A percentile compares a stretch with the other conserved stretches of the same genome.
These are phyloP conservation scores for Sapayoa aenigma DNA, from an alignment of 2,113 vertebrate species.

Conservation along the genomic window DNA sequence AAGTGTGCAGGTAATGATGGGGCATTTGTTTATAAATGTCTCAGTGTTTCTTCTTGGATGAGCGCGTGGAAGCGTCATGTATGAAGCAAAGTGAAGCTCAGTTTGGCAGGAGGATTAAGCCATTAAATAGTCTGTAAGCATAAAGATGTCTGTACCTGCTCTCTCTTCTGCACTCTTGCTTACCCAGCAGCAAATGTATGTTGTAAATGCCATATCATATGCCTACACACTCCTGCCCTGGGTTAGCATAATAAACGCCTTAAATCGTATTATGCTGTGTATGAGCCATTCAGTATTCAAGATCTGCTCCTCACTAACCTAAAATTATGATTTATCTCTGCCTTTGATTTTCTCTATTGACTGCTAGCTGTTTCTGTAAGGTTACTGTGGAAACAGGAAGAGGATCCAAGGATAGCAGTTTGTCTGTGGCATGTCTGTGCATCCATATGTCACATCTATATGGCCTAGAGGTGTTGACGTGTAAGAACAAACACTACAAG, in stretches of 20 bases:
- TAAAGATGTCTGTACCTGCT: background rate
- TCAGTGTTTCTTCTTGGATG: background rate
- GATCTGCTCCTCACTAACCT: conserved; percentile 43
- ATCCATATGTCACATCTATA: conserved; percentile 26
- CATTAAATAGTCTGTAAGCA: background rate
- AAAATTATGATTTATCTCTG: conserved; percentile 68
- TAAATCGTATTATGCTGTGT: conserved; percentile 53
- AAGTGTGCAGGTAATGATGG: background rate
- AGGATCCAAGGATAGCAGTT: background rate
- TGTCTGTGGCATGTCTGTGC: conserved; percentile 31
- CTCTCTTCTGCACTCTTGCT: conserved; percentile 10
- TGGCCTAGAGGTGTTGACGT: background rate
- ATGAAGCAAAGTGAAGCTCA: background rate
- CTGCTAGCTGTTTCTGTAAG: conserved; percentile 45
- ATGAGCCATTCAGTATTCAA: conserved; percentile 62
- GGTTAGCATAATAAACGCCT: conserved; percentile 30
- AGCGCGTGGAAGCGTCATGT: fast-evolving
- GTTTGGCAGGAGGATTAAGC: background rate
- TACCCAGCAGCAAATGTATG: background rate
- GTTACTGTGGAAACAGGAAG: conserved; percentile 64
- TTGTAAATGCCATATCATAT: background rate
- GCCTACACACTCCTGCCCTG: conserved; percentile 8
- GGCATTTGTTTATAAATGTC: background rate
- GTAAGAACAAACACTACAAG: background rate
- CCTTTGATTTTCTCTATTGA: conserved; percentile 65